A percentile compares a stretch with the other conserved stretches of the same genome.
phyloP scores from a whole-genome alignment of 2,888 invertebrate genomes.

The Morinoia aosen region DNA sequence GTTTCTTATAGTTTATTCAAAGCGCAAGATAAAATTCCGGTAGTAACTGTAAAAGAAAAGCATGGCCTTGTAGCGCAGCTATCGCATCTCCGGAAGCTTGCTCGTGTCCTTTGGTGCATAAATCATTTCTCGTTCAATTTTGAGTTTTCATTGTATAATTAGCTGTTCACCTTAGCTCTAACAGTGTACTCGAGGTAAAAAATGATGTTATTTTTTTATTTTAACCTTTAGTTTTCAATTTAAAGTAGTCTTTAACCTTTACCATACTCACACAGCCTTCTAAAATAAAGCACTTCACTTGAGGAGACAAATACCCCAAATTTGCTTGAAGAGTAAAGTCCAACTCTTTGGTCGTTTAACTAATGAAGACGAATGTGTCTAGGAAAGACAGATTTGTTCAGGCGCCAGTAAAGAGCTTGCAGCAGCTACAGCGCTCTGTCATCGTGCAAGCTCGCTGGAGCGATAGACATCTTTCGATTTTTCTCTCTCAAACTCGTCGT shows the following conservation, averaged over 20 bases:
- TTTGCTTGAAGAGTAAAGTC: neutral
- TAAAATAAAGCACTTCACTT: neutral
- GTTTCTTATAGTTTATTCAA: neutral
- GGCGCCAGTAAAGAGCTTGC: neutral
- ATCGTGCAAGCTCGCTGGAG: neutral
- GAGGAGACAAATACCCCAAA: neutral
- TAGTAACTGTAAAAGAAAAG: neutral
- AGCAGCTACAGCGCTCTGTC: neutral
- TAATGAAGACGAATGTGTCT: neutral
- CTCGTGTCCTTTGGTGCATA: neutral
- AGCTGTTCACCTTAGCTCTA: neutral
- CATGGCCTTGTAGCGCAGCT: neutral
- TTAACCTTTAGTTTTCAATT: too few species aligned
- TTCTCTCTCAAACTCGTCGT: neutral
- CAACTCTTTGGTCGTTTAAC: neutral
- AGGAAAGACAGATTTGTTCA: neutral
- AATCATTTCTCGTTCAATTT: neutral
- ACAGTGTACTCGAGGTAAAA: neutral
- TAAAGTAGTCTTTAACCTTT: neutral
- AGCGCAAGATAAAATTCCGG: neutral
- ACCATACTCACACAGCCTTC: neutral
- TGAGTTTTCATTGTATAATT: neutral
- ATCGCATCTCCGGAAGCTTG: neutral
- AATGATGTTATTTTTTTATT: neutral
- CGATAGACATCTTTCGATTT: constrained; percentile 4